phyloP scores from a whole-genome alignment of 1,140 invertebrate species.

The Drosophila equinoxialis region DNA sequence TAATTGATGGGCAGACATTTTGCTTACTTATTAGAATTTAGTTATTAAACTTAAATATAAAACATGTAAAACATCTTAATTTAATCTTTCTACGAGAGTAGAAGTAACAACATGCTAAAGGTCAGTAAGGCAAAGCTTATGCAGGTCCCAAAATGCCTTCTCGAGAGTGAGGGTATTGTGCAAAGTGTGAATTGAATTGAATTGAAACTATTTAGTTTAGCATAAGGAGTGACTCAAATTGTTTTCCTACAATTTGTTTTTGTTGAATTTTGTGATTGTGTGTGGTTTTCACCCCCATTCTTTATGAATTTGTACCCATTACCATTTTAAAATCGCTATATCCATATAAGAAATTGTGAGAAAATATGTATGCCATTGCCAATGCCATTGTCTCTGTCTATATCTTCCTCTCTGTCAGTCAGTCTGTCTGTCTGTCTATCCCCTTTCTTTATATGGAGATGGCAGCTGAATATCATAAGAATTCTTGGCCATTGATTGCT shows the following conservation, averaged over 20 bases:
- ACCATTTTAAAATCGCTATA: background rate
- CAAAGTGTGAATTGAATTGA: constrained; percentile 61
- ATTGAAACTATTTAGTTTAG: constrained; percentile 57
- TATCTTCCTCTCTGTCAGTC: background rate
- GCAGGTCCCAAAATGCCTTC: constrained; percentile 18
- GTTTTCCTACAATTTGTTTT: constrained; percentile 33
- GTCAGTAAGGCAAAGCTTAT: background rate
- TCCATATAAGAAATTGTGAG: constrained; percentile 7
- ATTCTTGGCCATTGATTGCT: background rate
- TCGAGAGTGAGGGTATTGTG: constrained; percentile 7
- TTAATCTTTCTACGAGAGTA: no score
- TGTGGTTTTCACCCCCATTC: background rate
- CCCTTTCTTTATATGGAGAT: background rate
- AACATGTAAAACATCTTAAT: no score
- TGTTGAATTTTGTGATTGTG: constrained; percentile 1
- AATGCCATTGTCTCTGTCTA: background rate
- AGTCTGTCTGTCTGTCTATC: no score
- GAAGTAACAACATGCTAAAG: no score
- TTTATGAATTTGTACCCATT: constrained; percentile 3
- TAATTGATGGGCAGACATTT: no score
- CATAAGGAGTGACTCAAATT: constrained; percentile 10
- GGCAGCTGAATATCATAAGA: background rate
- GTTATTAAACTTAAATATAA: no score
- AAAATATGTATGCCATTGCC: constrained; percentile 11
- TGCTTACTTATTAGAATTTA: no score